A percentile compares a stretch with the other conserved stretches of the same genome.
phyloP scores from a whole-genome alignment of 2,797 vertebrate species.

The Ispidina picta region DNA sequence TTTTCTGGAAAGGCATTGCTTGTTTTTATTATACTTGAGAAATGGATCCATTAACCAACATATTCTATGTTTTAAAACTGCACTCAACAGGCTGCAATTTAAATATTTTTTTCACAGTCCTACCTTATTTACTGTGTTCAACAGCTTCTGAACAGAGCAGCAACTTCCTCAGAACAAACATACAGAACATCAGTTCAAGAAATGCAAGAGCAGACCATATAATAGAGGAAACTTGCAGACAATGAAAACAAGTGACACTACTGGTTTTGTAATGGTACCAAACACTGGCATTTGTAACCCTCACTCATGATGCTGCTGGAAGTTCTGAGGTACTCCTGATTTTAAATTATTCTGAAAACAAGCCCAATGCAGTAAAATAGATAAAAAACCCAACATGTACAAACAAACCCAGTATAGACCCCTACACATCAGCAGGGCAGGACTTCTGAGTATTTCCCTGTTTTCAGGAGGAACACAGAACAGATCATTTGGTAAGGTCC shows the following conservation, averaged over 20 bases:
- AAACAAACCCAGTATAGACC: background rate
- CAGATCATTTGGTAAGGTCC: background rate
- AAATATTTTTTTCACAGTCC: background rate
- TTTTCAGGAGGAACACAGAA: background rate
- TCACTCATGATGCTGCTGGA: background rate
- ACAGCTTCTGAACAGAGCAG: background rate
- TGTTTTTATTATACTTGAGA: background rate
- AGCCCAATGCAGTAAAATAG: background rate
- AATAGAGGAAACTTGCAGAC: background rate
- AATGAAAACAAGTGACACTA: background rate
- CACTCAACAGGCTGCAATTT: background rate
- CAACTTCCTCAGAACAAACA: background rate
- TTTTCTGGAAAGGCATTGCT: background rate
- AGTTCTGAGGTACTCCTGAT: background rate
- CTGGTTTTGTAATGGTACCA: background rate
- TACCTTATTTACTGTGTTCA: background rate
- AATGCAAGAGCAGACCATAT: background rate
- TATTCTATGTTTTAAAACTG: background rate
- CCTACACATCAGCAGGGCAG: background rate
- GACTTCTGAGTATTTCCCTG: no score
- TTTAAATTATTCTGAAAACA: background rate
- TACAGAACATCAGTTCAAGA: background rate
- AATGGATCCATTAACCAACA: background rate
- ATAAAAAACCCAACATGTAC: background rate
- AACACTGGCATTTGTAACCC: background rate